phyloP scores from a whole-genome alignment of 2,888 invertebrate genomes.

The Metalampra italica region DNA sequence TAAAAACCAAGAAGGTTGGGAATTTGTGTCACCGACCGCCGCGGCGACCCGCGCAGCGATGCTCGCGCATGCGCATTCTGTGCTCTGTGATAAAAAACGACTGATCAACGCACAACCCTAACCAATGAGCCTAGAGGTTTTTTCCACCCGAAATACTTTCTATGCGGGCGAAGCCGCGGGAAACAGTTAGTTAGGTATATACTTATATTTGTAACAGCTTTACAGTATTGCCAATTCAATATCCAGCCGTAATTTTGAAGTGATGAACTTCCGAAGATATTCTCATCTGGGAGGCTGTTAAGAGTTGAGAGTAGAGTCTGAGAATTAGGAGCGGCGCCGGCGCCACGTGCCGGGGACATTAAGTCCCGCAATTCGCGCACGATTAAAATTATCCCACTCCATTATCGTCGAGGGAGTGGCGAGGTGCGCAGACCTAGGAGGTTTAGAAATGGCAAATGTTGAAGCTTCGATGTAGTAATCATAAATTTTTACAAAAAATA shows the following conservation, averaged over 20 bases:
- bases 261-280: conserved; percentile 49
- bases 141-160: too few relatives aligned
- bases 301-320: conserved; percentile 31
- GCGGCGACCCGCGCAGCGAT: too few relatives aligned
- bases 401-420: conserved; percentile 67
- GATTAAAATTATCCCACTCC: conserved; percentile 75
- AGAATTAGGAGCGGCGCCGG: conserved; percentile 43
- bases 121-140: too few relatives aligned
- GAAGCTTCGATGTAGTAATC: too few relatives aligned
- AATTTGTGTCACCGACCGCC: too few relatives aligned
- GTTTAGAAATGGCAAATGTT: conserved; percentile 21
- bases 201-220: not conserved
- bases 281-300: conserved; percentile 31
- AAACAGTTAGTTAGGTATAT: too few relatives aligned
- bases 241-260: conserved; percentile 4
- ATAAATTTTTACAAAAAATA: too few relatives aligned
- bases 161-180: too few relatives aligned
- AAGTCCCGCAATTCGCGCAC: conserved; percentile 67
- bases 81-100: too few relatives aligned
- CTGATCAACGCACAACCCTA: too few relatives aligned
- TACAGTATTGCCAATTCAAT: not conserved
- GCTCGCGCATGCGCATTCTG: too few relatives aligned
- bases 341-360: conserved; percentile 66
- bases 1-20: too few relatives aligned
- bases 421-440: conserved; percentile 32